Evolutionary conservation across 2,797 vertebrate species (phyloP).

Genomic region (Amazonetta brasiliensis): DNA sequence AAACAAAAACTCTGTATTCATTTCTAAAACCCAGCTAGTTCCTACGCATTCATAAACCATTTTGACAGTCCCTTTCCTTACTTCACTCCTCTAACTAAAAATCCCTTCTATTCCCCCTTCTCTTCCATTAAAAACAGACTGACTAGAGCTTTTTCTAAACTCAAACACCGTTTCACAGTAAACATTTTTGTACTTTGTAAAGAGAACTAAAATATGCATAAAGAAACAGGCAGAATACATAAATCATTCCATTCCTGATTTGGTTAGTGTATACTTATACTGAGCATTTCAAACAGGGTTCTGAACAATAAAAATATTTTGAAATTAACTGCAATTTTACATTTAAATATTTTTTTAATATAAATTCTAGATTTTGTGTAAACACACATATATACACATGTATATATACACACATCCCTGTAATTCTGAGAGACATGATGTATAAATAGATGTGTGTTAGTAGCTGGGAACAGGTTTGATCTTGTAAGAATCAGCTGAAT

Average conservation of each 20-base stretch:
- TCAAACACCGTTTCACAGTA: background rate
- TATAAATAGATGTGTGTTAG: background rate
- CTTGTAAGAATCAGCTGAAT: background rate
- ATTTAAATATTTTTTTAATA: background rate
- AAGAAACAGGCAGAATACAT: background rate
- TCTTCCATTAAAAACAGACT: background rate
- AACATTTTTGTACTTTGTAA: background rate
- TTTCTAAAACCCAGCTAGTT: background rate
- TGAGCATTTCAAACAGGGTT: background rate
- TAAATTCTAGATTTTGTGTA: accelerated
- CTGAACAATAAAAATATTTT: background rate
- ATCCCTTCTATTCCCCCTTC: background rate
- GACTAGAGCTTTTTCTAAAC: background rate
- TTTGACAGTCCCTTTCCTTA: background rate
- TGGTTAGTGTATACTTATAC: background rate
- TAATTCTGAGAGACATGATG: background rate
- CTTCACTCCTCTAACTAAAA: background rate
- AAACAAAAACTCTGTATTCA: background rate
- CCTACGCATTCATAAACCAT: background rate
- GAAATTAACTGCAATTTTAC: background rate
- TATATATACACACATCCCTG: background rate
- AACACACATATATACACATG: accelerated
- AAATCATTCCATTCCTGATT: background rate
- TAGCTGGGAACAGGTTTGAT: background rate
- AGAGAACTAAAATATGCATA: background rate